Percentiles rank a stretch among this genome's conserved stretches.
Conservation (phyloP, 2,797 vertebrate genomes). For the Ciconia nigra region DNA sequence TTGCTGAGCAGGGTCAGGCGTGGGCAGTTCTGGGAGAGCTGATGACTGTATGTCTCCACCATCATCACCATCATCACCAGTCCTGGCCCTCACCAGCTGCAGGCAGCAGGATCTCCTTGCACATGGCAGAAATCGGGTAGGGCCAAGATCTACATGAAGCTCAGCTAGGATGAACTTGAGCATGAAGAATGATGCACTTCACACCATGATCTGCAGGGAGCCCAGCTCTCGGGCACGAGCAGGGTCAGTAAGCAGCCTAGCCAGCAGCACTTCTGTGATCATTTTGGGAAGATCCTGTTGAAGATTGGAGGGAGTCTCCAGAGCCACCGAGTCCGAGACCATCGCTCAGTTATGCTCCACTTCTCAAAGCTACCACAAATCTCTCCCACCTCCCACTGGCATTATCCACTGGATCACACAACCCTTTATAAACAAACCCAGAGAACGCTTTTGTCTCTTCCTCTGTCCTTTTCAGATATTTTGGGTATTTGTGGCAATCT, state of each 20-base stretch:
- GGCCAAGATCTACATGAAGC: background rate
- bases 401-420: background rate
- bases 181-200: accelerated
- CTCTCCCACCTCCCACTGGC: background rate
- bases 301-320: background rate
- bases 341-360: background rate
- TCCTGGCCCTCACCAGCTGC: background rate
- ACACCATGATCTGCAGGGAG: background rate
- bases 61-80: background rate
- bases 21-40: background rate
- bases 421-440: background rate
- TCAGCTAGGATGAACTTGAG: background rate
- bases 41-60: background rate
- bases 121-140: background rate
- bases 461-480: slow-evolving; percentile 45
- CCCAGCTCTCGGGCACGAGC: background rate
- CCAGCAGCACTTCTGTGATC: background rate
- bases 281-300: background rate
- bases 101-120: background rate
- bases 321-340: accelerated
- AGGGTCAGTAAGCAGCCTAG: background rate
- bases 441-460: background rate
- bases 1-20: background rate
- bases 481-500: slow-evolving; percentile 57
- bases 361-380: background rate